Conservation (phyloP, 2,888 invertebrate genomes). For the Epicampocera succincta region DNA sequence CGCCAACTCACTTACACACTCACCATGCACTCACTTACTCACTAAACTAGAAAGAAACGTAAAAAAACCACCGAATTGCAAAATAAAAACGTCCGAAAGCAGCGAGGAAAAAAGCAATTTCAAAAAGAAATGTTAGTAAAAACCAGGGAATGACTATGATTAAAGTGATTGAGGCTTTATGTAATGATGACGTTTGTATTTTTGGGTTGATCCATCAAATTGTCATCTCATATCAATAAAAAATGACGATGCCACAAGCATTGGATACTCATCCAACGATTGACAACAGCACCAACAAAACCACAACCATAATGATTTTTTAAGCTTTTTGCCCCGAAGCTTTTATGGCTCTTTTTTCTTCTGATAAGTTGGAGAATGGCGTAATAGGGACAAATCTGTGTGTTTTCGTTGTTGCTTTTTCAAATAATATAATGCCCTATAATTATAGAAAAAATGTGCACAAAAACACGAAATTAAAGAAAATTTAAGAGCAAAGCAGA, state of each 20-base stretch:
- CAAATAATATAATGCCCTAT: slow-evolving; percentile 32
- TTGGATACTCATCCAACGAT: slow-evolving; percentile 14
- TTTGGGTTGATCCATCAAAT: slow-evolving; percentile 63
- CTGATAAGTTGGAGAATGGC: background rate
- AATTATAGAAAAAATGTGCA: background rate
- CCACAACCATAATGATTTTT: slow-evolving; percentile 46
- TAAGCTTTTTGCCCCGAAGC: slow-evolving; percentile 11
- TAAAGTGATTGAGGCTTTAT: slow-evolving; percentile 65
- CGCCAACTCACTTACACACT: slow-evolving; percentile 46
- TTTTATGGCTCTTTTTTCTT: background rate
- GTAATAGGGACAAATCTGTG: background rate
- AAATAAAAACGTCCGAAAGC: slow-evolving; percentile 23
- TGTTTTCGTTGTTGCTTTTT: background rate
- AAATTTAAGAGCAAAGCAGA: background rate
- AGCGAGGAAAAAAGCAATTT: background rate
- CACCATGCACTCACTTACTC: slow-evolving; percentile 15
- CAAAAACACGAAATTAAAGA: background rate
- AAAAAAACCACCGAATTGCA: background rate
- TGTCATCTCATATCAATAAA: slow-evolving; percentile 65
- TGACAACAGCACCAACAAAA: slow-evolving; percentile 15
- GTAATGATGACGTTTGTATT: slow-evolving; percentile 60
- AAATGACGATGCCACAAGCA: slow-evolving; percentile 42
- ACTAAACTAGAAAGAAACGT: background rate
- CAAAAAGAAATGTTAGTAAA: slow-evolving; percentile 19
- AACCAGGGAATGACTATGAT: slow-evolving; percentile 55